Conservation (phyloP, 2,888 invertebrate species). For the Microplitis deprimator region DNA sequence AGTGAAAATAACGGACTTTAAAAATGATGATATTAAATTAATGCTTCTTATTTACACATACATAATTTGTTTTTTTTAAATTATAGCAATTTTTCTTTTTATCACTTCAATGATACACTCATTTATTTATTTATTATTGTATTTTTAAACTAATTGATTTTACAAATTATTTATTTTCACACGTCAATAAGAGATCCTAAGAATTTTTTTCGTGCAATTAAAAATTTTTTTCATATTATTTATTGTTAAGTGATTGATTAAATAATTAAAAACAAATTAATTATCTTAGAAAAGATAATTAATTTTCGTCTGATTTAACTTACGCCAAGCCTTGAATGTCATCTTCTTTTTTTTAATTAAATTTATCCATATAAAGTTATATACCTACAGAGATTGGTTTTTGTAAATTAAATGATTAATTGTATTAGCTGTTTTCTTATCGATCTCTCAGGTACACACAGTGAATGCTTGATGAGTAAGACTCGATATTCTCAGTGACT, state of each 20-base stretch:
- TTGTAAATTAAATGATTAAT: constrained; percentile 30
- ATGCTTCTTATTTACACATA: constrained; percentile 47
- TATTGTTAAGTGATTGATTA: too few relatives aligned
- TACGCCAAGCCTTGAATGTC: background rate
- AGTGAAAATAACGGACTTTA: constrained; percentile 66
- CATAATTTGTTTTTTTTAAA: constrained; percentile 18
- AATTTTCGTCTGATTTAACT: too few relatives aligned
- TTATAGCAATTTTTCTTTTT: constrained; percentile 22
- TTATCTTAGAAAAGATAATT: too few relatives aligned
- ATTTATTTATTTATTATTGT: background rate
- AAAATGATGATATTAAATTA: constrained; percentile 68
- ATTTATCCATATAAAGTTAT: background rate
- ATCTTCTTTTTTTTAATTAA: background rate
- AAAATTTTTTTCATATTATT: too few relatives aligned
- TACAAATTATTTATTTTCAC: background rate
- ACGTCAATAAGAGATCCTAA: background rate
- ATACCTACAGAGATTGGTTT: background rate
- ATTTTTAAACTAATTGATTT: background rate
- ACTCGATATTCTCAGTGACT: constrained; percentile 7
- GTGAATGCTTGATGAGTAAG: constrained; percentile 23
- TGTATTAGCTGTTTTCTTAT: constrained; percentile 29
- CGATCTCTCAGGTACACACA: constrained; percentile 8
- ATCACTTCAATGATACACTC: background rate
- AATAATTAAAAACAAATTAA: too few relatives aligned
- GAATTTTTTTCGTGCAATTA: background rate